Percentiles rank a stretch among this genome's conserved stretches.
Evolutionary conservation across 2,797 vertebrate species (phyloP).

Genomic region (Vireo griseus): DNA sequence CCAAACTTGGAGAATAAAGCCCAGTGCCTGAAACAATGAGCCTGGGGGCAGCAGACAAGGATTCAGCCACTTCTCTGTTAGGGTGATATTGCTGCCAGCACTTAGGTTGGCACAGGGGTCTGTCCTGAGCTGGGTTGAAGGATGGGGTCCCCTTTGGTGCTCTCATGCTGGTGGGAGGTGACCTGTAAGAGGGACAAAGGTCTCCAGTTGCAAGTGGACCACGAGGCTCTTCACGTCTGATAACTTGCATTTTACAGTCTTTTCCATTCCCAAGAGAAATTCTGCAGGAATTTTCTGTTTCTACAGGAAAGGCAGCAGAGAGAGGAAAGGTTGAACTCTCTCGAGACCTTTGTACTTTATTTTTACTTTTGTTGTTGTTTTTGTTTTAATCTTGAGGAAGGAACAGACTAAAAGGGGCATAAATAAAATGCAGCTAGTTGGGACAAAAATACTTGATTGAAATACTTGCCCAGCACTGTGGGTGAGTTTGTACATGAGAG

Average conservation of each 20-base stretch:
- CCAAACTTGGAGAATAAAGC: not conserved
- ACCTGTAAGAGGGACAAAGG: fast-evolving
- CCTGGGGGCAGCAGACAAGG: not conserved
- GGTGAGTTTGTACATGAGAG: not conserved
- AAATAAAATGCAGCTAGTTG: not conserved
- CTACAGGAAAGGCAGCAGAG: not conserved
- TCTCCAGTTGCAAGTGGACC: fast-evolving
- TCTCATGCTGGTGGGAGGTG: not conserved
- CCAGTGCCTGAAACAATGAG: not conserved
- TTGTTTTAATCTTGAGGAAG: conserved; percentile 24
- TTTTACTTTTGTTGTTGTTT: conserved; percentile 15
- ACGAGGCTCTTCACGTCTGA: not conserved
- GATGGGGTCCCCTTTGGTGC: not conserved
- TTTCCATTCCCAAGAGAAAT: not conserved
- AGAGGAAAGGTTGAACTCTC: conserved; percentile 26
- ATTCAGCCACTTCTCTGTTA: fast-evolving
- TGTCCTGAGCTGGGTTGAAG: not conserved
- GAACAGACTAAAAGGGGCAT: conserved; percentile 1
- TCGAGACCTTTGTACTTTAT: conserved; percentile 5
- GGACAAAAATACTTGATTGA: not conserved
- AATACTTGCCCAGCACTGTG: not conserved
- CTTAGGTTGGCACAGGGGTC: not conserved
- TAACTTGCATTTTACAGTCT: fast-evolving
- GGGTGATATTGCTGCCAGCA: not conserved
- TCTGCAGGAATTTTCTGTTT: conserved; percentile 17